phyloP scores from a whole-genome alignment of 1,140 invertebrate species.

The Plectus sambesii region DNA sequence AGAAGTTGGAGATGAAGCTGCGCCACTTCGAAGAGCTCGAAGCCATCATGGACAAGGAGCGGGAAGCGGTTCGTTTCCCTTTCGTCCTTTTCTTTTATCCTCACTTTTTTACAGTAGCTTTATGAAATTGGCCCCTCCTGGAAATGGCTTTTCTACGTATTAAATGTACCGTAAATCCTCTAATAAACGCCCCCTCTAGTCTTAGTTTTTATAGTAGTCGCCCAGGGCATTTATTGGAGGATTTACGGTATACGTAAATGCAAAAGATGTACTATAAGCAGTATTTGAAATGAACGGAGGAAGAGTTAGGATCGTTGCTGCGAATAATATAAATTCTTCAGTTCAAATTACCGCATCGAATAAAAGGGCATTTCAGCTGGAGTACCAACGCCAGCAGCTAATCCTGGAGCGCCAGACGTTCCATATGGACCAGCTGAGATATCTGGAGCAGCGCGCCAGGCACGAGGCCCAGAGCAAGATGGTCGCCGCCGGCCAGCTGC shows the following conservation, averaged over 20 bases:
- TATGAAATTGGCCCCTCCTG: too few relatives aligned
- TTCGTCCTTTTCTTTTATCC: not conserved
- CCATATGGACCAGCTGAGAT: constrained; percentile 90
- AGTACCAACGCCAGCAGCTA: constrained; percentile 91
- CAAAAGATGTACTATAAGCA: too few relatives aligned
- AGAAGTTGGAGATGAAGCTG: constrained; percentile 93
- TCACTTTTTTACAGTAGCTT: not conserved
- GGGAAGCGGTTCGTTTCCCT: constrained; percentile 59
- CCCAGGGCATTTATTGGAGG: too few relatives aligned
- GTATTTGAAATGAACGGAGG: constrained; percentile 24
- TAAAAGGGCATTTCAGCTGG: constrained; percentile 53
- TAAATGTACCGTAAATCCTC: too few relatives aligned
- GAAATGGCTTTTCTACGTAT: too few relatives aligned
- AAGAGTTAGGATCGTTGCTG: too few relatives aligned
- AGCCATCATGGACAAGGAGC: constrained; percentile 93
- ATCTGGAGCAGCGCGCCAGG: constrained; percentile 83
- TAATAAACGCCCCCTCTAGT: too few relatives aligned
- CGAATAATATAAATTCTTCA: too few relatives aligned
- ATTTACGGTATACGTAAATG: too few relatives aligned
- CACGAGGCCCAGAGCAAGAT: constrained; percentile 51
- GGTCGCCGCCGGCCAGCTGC: constrained; percentile 30
- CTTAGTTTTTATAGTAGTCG: too few relatives aligned
- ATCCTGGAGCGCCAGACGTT: constrained; percentile 96
- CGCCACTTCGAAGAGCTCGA: constrained; percentile 97
- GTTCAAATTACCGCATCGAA: too few relatives aligned